phyloP scores from a whole-genome alignment of 2,797 vertebrate species.

The Knipowitschia caucasica region DNA sequence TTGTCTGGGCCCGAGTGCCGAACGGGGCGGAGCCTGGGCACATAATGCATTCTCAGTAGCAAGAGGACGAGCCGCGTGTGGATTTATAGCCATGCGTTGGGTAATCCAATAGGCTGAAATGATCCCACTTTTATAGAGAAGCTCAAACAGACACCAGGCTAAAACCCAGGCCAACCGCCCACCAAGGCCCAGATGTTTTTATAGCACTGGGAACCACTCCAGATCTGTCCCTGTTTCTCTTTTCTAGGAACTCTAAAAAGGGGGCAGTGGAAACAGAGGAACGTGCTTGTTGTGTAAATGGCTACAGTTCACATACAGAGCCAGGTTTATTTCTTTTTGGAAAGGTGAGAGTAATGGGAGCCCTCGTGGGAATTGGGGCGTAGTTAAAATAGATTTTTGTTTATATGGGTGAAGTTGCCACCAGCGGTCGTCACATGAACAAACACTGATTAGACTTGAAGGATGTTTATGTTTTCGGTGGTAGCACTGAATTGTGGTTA shows the following conservation, averaged over 20 bases:
- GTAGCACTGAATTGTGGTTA: background rate
- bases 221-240: slow-evolving; percentile 8
- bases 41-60: slow-evolving; percentile 40
- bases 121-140: slow-evolving; percentile 48
- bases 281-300: slow-evolving; percentile 22
- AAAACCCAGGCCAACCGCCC: slow-evolving; percentile 27
- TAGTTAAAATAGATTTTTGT: background rate
- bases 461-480: background rate
- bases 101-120: slow-evolving; percentile 56
- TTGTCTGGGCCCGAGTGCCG: slow-evolving; percentile 22
- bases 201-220: slow-evolving; percentile 24
- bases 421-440: slow-evolving; percentile 3
- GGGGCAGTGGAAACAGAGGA: slow-evolving; percentile 19
- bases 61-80: slow-evolving; percentile 32
- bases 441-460: background rate
- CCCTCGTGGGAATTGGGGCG: slow-evolving; percentile 9
- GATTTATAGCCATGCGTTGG: slow-evolving; percentile 46
- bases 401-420: slow-evolving; percentile 4
- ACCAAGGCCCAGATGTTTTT: slow-evolving; percentile 38
- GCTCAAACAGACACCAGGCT: slow-evolving; percentile 23
- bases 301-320: background rate
- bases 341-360: slow-evolving; percentile 9
- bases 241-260: slow-evolving; percentile 39
- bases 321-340: slow-evolving; percentile 20
- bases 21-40: slow-evolving; percentile 8